Base-by-base conservation (phyloP, 2,797 vertebrate species). In the Urocyon cinereoargenteus region DNA sequence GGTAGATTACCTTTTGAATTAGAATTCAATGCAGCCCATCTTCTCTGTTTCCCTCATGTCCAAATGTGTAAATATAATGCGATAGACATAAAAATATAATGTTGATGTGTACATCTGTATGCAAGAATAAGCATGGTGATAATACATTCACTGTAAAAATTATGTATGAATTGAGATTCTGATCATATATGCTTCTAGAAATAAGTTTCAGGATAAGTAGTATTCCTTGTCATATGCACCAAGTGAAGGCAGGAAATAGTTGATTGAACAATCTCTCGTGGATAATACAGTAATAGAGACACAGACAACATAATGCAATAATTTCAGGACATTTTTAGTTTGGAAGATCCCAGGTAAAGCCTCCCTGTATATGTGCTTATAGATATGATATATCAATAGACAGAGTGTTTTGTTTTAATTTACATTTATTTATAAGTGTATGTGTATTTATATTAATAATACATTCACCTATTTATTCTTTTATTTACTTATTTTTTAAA, bases 391-490 rank as follows among this genome's bases (percentile, higher is more conserved):
- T 10, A 31, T 18, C 19, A 6, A 5, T 55, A 28, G 45, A 28
- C 10, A 14, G 1, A 3, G 16, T 14, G 21, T 18, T 61, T 68
- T 64, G 5, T 62, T 34, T 68, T 22, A 21, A 78, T 14, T 55
- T 53, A 22, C 34, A n/a, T 34, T 31, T 12, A 21, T 53, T 62
- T n/a, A 31, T 49, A 34, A 73, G 6, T 31, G 16, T n/a, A 53
- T 31, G 36, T 72, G 28, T 61, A 22, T 34, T 68, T 86, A 34
- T 53, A 24, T 34, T 24, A 24, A 34, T 34, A 68, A 86, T 10
- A 1, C 3, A n/a, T 34, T 6, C 24, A 16, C n/a, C 2, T 10
- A 31, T 14, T 62, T 49, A 8, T 5, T 11, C 8, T 18, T 8
- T 49, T 21, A 26, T 26, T 26, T 26, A 61, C 40, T 28, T 62